Evolutionary conservation across 30 jellyfish, hydroid and myxozoan species (phyloP).

Genomic region (Cassiopea andromeda): DNA sequence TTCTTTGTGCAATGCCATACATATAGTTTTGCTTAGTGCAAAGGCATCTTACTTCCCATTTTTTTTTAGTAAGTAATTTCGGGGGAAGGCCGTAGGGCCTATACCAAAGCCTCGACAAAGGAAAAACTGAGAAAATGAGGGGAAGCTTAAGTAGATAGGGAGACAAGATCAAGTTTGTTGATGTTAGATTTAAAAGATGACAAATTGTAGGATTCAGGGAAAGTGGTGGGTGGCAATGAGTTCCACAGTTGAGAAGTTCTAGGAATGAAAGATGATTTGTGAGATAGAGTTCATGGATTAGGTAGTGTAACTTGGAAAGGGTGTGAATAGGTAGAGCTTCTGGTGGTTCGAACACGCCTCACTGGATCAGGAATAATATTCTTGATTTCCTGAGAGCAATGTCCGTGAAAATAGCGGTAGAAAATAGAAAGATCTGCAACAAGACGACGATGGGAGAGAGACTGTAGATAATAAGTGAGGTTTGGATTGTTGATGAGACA

Average conservation of each 20-base stretch:
- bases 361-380: slow-evolving; percentile 7
- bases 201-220: slow-evolving; percentile 7
- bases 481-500: not conserved
- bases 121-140: not conserved
- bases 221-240: not conserved
- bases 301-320: not conserved
- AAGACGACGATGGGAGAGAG: slow-evolving; percentile 14
- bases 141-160: not conserved
- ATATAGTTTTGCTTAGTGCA: not conserved
- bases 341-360: not conserved
- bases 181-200: not conserved
- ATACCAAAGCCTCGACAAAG: not conserved
- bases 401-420: not conserved
- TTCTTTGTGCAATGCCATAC: too few species aligned
- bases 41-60: not conserved
- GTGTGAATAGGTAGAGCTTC: not conserved
- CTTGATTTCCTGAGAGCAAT: slow-evolving; percentile 19
- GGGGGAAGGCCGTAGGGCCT: not conserved
- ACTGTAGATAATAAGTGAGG: slow-evolving; percentile 9
- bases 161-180: slow-evolving; percentile 6
- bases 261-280: not conserved
- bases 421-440: slow-evolving; percentile 11
- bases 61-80: not conserved
- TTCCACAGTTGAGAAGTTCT: not conserved
- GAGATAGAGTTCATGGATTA: slow-evolving; percentile 12